phyloP scores from a whole-genome alignment of 2,797 vertebrate genomes.

The Threskiornis aethiopicus region DNA sequence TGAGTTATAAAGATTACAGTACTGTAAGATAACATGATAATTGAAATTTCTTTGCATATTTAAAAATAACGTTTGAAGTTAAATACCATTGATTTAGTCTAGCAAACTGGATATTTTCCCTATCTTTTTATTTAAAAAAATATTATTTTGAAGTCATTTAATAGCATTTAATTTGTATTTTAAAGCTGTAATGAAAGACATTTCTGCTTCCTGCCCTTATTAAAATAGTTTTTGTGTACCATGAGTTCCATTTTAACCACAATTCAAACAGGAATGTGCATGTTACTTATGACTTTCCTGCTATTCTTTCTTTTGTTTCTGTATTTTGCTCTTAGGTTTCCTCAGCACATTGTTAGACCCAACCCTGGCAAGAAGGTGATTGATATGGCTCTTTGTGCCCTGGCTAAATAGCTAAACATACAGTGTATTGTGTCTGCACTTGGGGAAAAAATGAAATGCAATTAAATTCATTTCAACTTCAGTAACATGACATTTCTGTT shows the following conservation, averaged over 20 bases:
- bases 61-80: not conserved
- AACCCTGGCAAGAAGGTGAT: conserved; percentile 11
- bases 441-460: conserved; percentile 41
- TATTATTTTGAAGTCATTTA: not conserved
- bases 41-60: not conserved
- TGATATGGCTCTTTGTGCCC: conserved; percentile 39
- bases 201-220: conserved; percentile 9
- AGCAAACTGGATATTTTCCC: not conserved
- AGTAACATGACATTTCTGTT: conserved; percentile 60
- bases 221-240: not conserved
- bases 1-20: not conserved
- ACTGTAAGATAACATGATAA: not conserved
- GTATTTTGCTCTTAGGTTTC: not conserved
- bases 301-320: conserved; percentile 3
- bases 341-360: conserved; percentile 5
- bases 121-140: not conserved
- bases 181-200: not conserved
- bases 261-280: not conserved
- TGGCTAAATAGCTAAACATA: conserved; percentile 45
- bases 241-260: conserved; percentile 8
- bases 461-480: conserved; percentile 53
- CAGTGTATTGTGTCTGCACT: not conserved
- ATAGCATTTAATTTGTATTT: not conserved
- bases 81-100: not conserved
- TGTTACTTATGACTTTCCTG: not conserved